Base-by-base conservation (phyloP, 2,888 invertebrate genomes). In the Pseudanteris insignis region DNA sequence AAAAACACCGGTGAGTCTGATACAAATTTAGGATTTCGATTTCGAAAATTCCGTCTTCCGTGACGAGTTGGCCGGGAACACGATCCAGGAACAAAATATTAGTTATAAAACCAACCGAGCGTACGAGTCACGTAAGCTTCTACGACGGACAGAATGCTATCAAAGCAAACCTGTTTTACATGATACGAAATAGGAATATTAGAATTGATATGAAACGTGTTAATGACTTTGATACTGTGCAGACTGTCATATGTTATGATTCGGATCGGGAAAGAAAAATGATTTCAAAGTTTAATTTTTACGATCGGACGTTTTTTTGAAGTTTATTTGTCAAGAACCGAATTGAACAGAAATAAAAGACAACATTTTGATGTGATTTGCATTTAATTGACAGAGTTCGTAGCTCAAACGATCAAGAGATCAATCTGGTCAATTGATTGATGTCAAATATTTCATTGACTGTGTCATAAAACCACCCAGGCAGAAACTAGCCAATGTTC, bases 371-470 rank as follows among this genome's bases (percentile, higher is more conserved):
- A 48, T 29, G 14, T 13, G 40, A 7, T 47, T 28, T 26, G 21
- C 41, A 47, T 32, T 33, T 28, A 8, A 43, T 25, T n/a, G 60
- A 54, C 48, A 43, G 43, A 43, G 54, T 48, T 11, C 29, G 30
- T 44, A 33, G 33, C 53, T 60, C 21, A 43, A 8, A 15, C 32
- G 21, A 59, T 41, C 51, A 46, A 46, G 51, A 47, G 36, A 24
- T 51, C 37, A 53, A 60, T 47, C 48, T 28, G 47, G 53, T 60
- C 59, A 60, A 60, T 60, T 60, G 34, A 32, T 53, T 41, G 24
- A 43, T 43, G 59, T 60, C 59, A 60, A 60, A 53, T 60, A 53
- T 53, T 47, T 43, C 47, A 53, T 53, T 60, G 30, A 57, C 47
- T 29, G 14, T 12, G 3, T n/a, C n/a, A n/a, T n/a, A n/a, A n/a